phyloP scores from a whole-genome alignment of 1,140 invertebrate genomes.

The Belonocnema kinseyi region DNA sequence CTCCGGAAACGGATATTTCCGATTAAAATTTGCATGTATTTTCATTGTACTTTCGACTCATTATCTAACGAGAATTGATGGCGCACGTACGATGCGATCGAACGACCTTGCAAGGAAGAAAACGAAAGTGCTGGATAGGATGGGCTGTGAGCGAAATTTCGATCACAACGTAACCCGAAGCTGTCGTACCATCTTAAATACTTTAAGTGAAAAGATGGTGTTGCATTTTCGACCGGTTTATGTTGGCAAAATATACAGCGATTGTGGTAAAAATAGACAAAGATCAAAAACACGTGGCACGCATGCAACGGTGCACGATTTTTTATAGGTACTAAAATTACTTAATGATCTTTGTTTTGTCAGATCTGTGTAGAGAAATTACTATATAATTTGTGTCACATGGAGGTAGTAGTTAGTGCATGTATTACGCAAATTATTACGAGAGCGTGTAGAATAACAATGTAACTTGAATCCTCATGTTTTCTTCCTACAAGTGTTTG shows the following conservation, averaged over 20 bases:
- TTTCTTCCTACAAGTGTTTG: not conserved
- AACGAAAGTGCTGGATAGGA: slow-evolving; percentile 52
- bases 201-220: slow-evolving; percentile 50
- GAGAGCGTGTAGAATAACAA: not conserved
- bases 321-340: no score
- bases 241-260: not conserved
- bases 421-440: not conserved
- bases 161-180: slow-evolving; percentile 50
- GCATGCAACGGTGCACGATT: not conserved
- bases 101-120: slow-evolving; percentile 54
- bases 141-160: slow-evolving; percentile 53
- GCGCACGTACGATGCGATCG: not conserved
- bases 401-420: not conserved
- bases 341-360: not conserved
- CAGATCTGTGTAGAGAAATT: not conserved
- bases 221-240: slow-evolving; percentile 46
- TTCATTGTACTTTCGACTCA: not conserved
- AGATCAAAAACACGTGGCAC: not conserved
- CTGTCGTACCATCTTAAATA: slow-evolving; percentile 52
- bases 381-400: not conserved
- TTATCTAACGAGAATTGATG: not conserved
- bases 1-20: not conserved
- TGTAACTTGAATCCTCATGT: not conserved
- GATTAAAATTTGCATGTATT: not conserved
- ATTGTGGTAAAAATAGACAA: not conserved